Percentiles rank a stretch among this genome's conserved stretches.
phyloP scores from a whole-genome alignment of 2,113 vertebrate species.

The Odobenus rosmarus region DNA sequence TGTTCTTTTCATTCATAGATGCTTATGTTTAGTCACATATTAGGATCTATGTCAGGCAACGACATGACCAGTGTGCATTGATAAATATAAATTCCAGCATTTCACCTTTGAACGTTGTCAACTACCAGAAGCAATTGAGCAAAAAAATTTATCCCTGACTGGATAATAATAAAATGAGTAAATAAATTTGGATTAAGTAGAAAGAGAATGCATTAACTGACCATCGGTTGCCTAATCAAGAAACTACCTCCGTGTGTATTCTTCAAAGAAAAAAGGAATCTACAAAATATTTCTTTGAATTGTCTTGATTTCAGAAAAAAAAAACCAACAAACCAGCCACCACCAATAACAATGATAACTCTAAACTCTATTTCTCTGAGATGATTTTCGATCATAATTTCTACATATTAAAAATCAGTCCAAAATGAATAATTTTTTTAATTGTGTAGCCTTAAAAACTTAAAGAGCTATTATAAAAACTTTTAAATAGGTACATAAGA shows the following conservation, averaged over 20 bases:
- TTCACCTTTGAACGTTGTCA: not conserved
- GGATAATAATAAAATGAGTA: not conserved
- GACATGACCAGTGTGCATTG: not conserved
- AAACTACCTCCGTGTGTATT: not conserved
- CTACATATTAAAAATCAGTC: not conserved
- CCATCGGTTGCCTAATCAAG: not conserved
- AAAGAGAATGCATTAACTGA: not conserved
- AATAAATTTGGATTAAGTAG: slow-evolving; percentile 22
- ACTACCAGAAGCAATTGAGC: not conserved
- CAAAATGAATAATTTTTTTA: not conserved
- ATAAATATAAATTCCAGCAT: not conserved
- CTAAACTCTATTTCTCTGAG: not conserved
- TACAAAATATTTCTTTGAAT: not conserved
- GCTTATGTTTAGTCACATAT: not conserved
- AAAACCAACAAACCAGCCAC: not conserved
- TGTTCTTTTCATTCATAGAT: not conserved
- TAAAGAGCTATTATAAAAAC: not conserved
- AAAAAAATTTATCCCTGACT: not conserved
- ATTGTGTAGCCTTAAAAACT: not conserved
- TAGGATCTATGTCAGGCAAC: not conserved
- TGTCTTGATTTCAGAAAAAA: not conserved
- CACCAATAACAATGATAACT: not conserved
- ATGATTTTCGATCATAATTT: not conserved
- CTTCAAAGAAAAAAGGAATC: not conserved
- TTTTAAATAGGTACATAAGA: not conserved